Conservation (phyloP, 2,888 invertebrate species). For the Papilio elwesi region DNA sequence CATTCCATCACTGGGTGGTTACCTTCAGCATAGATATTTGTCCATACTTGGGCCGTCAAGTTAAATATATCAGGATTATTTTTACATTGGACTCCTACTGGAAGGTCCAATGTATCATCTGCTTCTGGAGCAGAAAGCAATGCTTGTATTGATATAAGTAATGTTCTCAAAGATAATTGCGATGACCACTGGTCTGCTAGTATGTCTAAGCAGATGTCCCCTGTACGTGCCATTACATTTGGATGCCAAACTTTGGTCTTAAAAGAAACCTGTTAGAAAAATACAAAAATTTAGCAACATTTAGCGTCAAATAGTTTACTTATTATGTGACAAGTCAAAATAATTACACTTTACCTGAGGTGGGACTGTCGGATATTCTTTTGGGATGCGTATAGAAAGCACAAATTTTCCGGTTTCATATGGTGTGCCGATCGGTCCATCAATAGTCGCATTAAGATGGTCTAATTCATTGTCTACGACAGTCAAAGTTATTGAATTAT, state of each 20-base stretch:
- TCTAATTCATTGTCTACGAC: no score
- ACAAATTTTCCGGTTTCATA: no score
- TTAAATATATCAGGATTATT: constrained; percentile 93
- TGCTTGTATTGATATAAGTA: constrained; percentile 97
- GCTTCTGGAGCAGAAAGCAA: constrained; percentile 94
- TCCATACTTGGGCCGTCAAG: constrained; percentile 98
- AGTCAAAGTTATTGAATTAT: no score
- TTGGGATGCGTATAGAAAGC: no score
- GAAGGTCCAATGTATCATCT: constrained; percentile 97
- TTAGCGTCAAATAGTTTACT: no score
- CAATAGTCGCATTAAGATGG: no score
- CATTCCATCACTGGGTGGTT: constrained; percentile 53
- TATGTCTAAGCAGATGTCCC: constrained; percentile 99
- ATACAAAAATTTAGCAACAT: no score
- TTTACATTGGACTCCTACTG: constrained; percentile 98
- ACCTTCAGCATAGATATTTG: constrained; percentile 96
- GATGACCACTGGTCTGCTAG: constrained; percentile 99
- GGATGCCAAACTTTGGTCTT: constrained; percentile 99
- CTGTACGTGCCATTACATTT: constrained; percentile 99
- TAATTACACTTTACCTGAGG: no score
- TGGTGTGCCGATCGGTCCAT: no score
- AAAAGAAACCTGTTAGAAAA: not conserved
- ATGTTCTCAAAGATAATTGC: constrained; percentile 98
- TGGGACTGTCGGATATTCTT: no score
- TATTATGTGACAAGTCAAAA: no score